A percentile compares a stretch with the other conserved stretches of the same genome.
These are phyloP conservation scores for Iphiclides podalirius DNA, from an alignment of 2,888 invertebrate species.

Conservation along the genomic window DNA sequence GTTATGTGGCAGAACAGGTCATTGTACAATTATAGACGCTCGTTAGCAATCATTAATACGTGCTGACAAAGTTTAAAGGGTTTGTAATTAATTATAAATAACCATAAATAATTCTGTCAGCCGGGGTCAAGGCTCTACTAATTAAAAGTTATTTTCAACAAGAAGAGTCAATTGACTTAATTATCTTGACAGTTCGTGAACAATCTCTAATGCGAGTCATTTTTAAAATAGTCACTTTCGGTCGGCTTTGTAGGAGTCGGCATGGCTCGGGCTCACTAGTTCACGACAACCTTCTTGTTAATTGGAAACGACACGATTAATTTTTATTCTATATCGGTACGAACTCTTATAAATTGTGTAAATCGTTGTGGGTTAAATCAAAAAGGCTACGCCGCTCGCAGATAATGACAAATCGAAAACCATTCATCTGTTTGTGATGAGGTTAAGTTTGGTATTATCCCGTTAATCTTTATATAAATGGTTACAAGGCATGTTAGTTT, in stretches of 20 bases:
- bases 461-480: too few relatives aligned
- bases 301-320: too few relatives aligned
- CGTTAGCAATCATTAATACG: constrained; percentile 14
- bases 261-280: too few relatives aligned
- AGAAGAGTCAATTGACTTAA: constrained; percentile 24
- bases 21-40: constrained; percentile 7
- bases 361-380: too few relatives aligned
- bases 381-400: too few relatives aligned
- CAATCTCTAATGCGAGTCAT: constrained; percentile 16
- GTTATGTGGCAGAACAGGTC: neutral
- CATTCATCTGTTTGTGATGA: too few relatives aligned
- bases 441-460: too few relatives aligned
- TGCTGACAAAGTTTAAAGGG: constrained; percentile 19
- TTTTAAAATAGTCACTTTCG: constrained; percentile 8
- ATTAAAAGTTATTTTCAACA: constrained; percentile 22
- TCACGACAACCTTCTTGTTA: neutral
- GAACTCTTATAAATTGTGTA: too few relatives aligned
- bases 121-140: constrained; percentile 21
- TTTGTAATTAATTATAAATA: constrained; percentile 23
- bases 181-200: constrained; percentile 22
- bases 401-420: too few relatives aligned
- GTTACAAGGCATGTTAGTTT: too few relatives aligned
- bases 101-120: constrained; percentile 23
- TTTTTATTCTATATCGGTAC: too few relatives aligned
- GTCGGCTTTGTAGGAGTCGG: constrained; percentile 3